Conservation (phyloP, 35 echinoderm and acorn worm genomes). For the Apostichopus parvimensis region DNA sequence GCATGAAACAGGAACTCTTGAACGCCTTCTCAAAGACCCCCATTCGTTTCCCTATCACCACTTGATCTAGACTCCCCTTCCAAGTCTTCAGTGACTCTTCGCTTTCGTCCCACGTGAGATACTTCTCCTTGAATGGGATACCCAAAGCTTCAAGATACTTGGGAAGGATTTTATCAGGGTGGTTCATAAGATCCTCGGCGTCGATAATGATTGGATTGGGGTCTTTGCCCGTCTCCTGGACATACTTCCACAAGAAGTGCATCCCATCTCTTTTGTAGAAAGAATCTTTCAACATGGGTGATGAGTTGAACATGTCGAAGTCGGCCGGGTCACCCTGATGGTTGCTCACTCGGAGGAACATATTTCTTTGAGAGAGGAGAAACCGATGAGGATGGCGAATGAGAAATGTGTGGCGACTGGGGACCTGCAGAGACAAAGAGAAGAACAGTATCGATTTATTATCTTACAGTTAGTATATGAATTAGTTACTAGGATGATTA, state of each 20-base stretch:
- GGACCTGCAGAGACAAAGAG: background rate
- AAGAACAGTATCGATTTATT: too few species aligned
- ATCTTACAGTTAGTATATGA: too few species aligned
- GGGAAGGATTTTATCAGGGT: constrained; percentile 57
- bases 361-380: background rate
- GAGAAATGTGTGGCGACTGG: constrained; percentile 53
- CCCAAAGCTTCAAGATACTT: constrained; percentile 59
- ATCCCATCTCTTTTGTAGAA: constrained; percentile 6
- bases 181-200: constrained; percentile 60
- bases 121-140: constrained; percentile 44
- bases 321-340: background rate
- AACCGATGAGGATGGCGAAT: constrained; percentile 56
- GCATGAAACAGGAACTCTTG: constrained; percentile 47
- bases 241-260: background rate
- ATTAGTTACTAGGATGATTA: too few species aligned
- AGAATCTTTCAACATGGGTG: background rate
- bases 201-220: constrained; percentile 59
- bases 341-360: background rate
- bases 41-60: constrained; percentile 1
- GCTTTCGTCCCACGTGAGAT: constrained; percentile 36
- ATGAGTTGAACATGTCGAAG: background rate
- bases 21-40: constrained; percentile 55
- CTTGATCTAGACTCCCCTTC: constrained; percentile 23
- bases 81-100: constrained; percentile 46
- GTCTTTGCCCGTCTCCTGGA: constrained; percentile 6